Percentiles rank a stretch among this genome's conserved stretches.
These are phyloP conservation scores for Notoglanidium macrostoma DNA, from an alignment of 2,797 vertebrate genomes.

Conservation along the genomic window DNA sequence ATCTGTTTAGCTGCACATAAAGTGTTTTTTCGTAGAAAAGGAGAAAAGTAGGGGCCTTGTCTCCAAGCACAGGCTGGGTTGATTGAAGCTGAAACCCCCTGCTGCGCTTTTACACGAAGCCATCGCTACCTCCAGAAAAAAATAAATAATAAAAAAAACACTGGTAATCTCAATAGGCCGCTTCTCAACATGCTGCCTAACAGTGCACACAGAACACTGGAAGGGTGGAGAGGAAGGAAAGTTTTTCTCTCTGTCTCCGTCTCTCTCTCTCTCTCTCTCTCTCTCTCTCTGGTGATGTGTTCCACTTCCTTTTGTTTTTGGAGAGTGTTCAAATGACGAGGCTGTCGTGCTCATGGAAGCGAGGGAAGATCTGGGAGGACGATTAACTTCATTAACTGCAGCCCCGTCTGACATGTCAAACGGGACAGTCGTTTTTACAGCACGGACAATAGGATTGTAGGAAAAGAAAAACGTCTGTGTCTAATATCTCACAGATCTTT, in stretches of 20 bases:
- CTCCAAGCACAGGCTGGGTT: conserved; percentile 46
- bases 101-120: conserved; percentile 51
- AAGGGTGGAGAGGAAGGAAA: conserved; percentile 9
- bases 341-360: conserved; percentile 31
- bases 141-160: conserved; percentile 42
- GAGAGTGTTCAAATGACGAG: conserved; percentile 47
- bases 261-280: conserved; percentile 19
- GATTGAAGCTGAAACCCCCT: conserved; percentile 55
- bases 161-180: conserved; percentile 39
- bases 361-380: not conserved
- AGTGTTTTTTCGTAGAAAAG: conserved; percentile 38
- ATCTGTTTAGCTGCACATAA: conserved; percentile 54
- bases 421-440: not conserved
- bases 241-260: not conserved
- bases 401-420: not conserved
- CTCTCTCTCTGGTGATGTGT: conserved; percentile 41
- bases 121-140: conserved; percentile 49
- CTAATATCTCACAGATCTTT: not conserved
- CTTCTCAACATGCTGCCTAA: conserved; percentile 32
- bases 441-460: not conserved
- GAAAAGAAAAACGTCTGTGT: not conserved
- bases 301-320: conserved; percentile 48
- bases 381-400: conserved; percentile 16
- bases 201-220: conserved; percentile 25
- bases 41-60: conserved; percentile 40